Conservation (phyloP, 2,888 invertebrate genomes). For the Agrochola lota region DNA sequence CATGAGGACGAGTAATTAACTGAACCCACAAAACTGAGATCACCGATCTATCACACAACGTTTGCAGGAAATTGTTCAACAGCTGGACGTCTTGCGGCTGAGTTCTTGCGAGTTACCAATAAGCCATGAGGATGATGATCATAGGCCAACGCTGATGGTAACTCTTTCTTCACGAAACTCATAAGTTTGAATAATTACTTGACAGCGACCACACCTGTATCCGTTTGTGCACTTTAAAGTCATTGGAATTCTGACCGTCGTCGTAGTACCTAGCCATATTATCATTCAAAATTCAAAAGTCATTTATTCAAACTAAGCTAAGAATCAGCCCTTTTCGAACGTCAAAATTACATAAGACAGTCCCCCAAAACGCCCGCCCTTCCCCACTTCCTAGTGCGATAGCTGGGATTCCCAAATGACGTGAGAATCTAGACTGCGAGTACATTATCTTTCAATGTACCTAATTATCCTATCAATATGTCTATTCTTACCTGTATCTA, state of each 20-base stretch:
- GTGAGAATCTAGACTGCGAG: neutral
- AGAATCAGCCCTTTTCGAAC: too few relatives aligned
- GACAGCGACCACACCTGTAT: neutral
- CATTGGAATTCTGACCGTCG: neutral
- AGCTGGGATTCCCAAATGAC: constrained; percentile 1
- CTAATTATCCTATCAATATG: constrained; percentile 44
- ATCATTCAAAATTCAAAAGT: neutral
- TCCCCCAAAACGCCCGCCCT: too few relatives aligned
- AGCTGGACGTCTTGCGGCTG: neutral
- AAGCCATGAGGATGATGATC: neutral
- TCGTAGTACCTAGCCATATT: neutral
- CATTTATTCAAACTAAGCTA: too few relatives aligned
- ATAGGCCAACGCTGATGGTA: neutral
- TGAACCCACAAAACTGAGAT: neutral
- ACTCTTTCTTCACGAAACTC: too few relatives aligned
- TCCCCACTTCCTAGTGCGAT: too few relatives aligned
- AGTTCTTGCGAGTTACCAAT: too few relatives aligned
- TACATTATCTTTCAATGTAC: constrained; percentile 28
- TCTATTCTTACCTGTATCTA: constrained; percentile 2
- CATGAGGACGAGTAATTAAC: neutral
- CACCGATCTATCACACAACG: neutral
- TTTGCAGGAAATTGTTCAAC: neutral
- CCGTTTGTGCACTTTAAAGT: neutral
- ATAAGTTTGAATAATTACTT: too few relatives aligned
- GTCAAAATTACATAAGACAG: too few relatives aligned